Base-by-base conservation (phyloP, 2,888 invertebrate genomes). In the Polietes domitor region DNA sequence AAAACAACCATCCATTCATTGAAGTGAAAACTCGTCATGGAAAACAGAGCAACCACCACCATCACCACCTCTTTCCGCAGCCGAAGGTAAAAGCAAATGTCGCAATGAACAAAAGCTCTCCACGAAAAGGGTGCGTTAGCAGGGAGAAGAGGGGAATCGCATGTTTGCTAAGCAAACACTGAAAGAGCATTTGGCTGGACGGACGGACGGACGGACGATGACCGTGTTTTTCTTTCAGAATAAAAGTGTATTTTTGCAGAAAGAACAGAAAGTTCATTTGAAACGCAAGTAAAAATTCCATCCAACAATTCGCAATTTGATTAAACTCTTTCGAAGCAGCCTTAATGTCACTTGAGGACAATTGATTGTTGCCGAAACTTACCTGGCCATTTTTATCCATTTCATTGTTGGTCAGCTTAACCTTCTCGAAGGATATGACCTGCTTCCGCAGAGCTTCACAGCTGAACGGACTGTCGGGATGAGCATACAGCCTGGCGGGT, bases 321-420 rank as follows among this genome's bases (percentile, higher is more conserved):
- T n/a, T n/a, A n/a, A n/a, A n/a, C n/a, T n/a, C n/a, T n/a, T n/a
- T n/a, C n/a, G n/a, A n/a, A n/a, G n/a, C n/a, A n/a, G n/a, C n/a
- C n/a, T n/a, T n/a, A n/a, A n/a, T n/a, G n/a, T n/a, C n/a, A n/a
- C n/a, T n/a, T n/a, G n/a, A n/a, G n/a, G n/a, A n/a, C 32, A 41
- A 10, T 41, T 41, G 41, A 12, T 10, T 41, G 2, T 10, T 68
- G 12, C 26, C 47, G 17, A 80, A 85, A 93, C 96, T 94, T 93
- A 98, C 98, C 94, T 98, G 98, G 92, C 98, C 98, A 89, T 96
- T 96, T 92, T 97, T 97, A 93, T 98, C 98, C 96, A 98, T 97
- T 93, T 98, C 98, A 93, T 98, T 99, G 93, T 99, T 99, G 92
- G 99, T 99, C 89, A 99, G 95, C 93, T 99, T 99, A 92, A 98